Base-by-base conservation (phyloP, 1,140 invertebrate species). In the Mizuhopecten yessoensis region DNA sequence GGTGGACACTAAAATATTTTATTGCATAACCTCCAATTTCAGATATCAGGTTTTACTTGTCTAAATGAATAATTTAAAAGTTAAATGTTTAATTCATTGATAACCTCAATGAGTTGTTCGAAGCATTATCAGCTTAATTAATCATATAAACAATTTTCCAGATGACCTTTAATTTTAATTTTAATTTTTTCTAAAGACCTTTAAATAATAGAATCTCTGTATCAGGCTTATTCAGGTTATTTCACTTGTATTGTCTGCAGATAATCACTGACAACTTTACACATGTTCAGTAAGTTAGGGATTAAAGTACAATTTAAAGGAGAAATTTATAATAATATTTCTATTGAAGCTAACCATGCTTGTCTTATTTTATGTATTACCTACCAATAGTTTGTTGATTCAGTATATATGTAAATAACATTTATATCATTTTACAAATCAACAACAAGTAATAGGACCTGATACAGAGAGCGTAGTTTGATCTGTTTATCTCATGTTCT, bases 1-100 rank as follows among this genome's bases (percentile, higher is more conserved):
- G n/a, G 57, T 75, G 57, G 57, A 75, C 57, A 75, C 29, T 29
- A 75, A 75, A 75, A 75, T 75, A 75, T 75, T 75, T 75, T 75
- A 75, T 75, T 75, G n/a, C 57, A 75, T 75, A 75, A 75, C 57
- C 23, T 75, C 57, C 57, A 29, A 75, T 75, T 75, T 29, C 57
- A 75, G 29, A 75, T 75, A 75, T 75, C 57, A 75, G 29, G 57
- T 75, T 75, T 49, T 29, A 75, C n/a, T n/a, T 75, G 57, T 75
- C 57, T 75, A 5, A 29, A 75, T 75, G 57, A 75, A 75, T 75
- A 75, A 75, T 75, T 75, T n/a, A 75, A 75, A 5, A 75, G 57
- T 29, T 29, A 17, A 29, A 75, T 29, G 57, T 7, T 5, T 29
- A 75, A 75, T 75, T 75, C n/a, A 29, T 75, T 75, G n/a, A 75